phyloP scores from a whole-genome alignment of 2,888 invertebrate species.

The Rhabditoides inermis region DNA sequence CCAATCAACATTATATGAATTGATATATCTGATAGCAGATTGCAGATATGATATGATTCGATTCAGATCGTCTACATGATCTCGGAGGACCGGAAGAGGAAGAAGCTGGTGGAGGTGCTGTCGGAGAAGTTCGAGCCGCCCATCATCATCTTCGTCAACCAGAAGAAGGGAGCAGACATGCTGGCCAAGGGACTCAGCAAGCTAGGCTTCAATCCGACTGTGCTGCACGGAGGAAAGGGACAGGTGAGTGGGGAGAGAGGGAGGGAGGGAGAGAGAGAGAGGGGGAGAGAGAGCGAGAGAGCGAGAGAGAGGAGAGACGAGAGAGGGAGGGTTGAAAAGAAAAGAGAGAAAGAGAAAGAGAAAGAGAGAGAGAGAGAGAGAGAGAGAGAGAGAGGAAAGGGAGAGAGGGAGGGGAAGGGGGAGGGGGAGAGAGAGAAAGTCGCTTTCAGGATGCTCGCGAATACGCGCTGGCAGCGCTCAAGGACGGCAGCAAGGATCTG shows the following conservation, averaged over 20 bases:
- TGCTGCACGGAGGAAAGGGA: slow-evolving; percentile 97
- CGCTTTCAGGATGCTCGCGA: slow-evolving; percentile 78
- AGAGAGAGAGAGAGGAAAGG: too few relatives aligned
- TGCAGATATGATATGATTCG: too few relatives aligned
- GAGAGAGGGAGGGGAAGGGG: too few relatives aligned
- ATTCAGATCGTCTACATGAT: slow-evolving; percentile 76
- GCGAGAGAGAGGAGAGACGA: too few relatives aligned
- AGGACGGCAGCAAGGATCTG: slow-evolving; percentile 90
- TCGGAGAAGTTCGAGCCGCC: slow-evolving; percentile 85
- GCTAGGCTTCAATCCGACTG: slow-evolving; percentile 88
- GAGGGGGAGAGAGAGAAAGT: too few relatives aligned
- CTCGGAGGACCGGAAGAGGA: slow-evolving; percentile 83
- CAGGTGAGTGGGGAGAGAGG: slow-evolving; percentile 61
- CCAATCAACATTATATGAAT: not conserved
- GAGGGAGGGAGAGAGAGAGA: not conserved
- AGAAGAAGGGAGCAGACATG: slow-evolving; percentile 98
- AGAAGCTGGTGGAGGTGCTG: slow-evolving; percentile 86
- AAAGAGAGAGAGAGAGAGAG: too few relatives aligned
- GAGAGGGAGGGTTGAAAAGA: not conserved
- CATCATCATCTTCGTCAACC: slow-evolving; percentile 98
- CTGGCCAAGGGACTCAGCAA: slow-evolving; percentile 92
- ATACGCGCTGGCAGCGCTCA: slow-evolving; percentile 89
- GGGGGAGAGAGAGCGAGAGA: too few relatives aligned
- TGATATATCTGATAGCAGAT: too few relatives aligned
- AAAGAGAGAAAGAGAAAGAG: not conserved